Evolutionary conservation across 2,888 invertebrate genomes (phyloP).

Genomic region (Caenorhabditis wallacei): DNA sequence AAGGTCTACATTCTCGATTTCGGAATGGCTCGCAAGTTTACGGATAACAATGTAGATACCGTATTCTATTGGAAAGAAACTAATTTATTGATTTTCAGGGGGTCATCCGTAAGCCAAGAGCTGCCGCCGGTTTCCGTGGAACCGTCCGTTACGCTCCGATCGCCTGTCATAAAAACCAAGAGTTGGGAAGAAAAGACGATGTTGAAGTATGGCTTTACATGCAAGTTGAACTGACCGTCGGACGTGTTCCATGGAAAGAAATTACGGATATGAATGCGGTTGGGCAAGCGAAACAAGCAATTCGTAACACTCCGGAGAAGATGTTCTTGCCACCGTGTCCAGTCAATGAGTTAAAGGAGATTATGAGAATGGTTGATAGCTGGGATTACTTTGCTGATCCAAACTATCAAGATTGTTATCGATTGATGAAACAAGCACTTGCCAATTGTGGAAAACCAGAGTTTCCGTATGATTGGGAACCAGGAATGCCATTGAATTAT

Average conservation of each 20-base stretch:
- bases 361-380: slow-evolving; percentile 70
- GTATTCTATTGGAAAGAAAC: neutral
- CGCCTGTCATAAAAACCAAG: slow-evolving; percentile 77
- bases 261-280: slow-evolving; percentile 75
- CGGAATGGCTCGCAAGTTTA: slow-evolving; percentile 76
- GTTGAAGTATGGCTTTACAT: slow-evolving; percentile 76
- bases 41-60: slow-evolving; percentile 65
- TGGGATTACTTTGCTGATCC: slow-evolving; percentile 75
- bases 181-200: slow-evolving; percentile 78
- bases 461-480: slow-evolving; percentile 75
- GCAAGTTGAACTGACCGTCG: slow-evolving; percentile 76
- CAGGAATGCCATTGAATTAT: slow-evolving; percentile 61
- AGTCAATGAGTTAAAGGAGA: slow-evolving; percentile 56
- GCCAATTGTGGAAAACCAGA: slow-evolving; percentile 67
- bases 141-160: slow-evolving; percentile 82
- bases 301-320: slow-evolving; percentile 68
- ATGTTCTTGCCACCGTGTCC: slow-evolving; percentile 72
- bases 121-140: slow-evolving; percentile 80
- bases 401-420: slow-evolving; percentile 68
- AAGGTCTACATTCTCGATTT: slow-evolving; percentile 76
- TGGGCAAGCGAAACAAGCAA: slow-evolving; percentile 71
- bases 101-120: slow-evolving; percentile 51
- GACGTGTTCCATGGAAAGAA: slow-evolving; percentile 76
- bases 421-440: slow-evolving; percentile 68
- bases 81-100: neutral